These are phyloP conservation scores for Tipula helvola DNA, from an alignment of 2,888 invertebrate genomes.

Conservation along the genomic window DNA sequence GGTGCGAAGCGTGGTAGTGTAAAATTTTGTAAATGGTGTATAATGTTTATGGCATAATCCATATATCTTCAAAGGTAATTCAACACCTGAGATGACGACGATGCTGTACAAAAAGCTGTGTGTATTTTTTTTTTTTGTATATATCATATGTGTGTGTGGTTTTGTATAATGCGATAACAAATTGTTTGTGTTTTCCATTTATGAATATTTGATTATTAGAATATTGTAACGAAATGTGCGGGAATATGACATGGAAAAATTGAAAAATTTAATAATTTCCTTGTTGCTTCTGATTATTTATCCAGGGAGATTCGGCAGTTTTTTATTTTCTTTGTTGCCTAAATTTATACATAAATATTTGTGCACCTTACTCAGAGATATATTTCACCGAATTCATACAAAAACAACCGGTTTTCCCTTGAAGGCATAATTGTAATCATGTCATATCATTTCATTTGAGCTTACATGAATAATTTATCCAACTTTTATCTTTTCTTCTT, in stretches of 20 bases:
- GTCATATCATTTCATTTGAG: slow-evolving; percentile 4
- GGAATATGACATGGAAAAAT: not conserved
- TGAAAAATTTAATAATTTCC: not conserved
- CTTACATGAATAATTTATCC: not conserved
- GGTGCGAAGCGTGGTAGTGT: not conserved
- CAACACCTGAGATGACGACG: not conserved
- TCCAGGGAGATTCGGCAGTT: not conserved
- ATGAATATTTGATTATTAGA: not conserved
- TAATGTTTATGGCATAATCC: not conserved
- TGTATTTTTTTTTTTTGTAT: not conserved
- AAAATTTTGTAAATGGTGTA: not conserved
- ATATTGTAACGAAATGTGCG: not conserved
- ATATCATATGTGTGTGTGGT: not conserved
- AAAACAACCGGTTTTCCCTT: not conserved
- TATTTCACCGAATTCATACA: not conserved
- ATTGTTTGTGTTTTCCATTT: not conserved
- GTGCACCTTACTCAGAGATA: not conserved
- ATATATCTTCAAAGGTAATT: not conserved
- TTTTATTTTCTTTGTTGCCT: not conserved
- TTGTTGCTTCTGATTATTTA: not conserved
- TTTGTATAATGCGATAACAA: not conserved
- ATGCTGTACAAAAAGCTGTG: not conserved
- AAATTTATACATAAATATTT: not conserved
- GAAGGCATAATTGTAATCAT: not conserved
- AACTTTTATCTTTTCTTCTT: not conserved